phyloP scores from a whole-genome alignment of 2,113 vertebrate species.

The Dipodomys stephensi region DNA sequence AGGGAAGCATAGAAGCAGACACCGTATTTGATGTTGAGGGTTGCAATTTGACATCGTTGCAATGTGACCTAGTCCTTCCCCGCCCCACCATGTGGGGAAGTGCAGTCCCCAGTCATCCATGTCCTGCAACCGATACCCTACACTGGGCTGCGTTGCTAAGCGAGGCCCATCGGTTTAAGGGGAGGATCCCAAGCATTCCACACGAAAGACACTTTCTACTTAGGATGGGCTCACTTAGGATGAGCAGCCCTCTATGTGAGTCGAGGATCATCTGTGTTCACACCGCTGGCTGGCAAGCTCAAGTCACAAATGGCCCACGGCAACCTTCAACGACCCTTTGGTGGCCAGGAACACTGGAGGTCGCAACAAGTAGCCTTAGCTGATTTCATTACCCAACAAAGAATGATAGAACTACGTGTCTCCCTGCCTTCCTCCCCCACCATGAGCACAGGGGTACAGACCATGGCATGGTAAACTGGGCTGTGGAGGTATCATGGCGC shows the following conservation, averaged over 20 bases:
- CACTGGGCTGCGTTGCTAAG: too few relatives aligned
- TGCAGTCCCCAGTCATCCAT: not conserved
- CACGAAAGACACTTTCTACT: not conserved
- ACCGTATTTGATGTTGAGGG: not conserved
- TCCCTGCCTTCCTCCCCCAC: too few relatives aligned
- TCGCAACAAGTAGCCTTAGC: not conserved
- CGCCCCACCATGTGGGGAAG: not conserved
- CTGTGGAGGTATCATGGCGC: too few relatives aligned
- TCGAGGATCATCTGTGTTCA: not conserved
- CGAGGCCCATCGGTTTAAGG: too few relatives aligned
- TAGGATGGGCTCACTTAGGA: not conserved
- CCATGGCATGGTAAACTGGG: not conserved
- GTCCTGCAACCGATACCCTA: too few relatives aligned
- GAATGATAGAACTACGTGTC: not conserved
- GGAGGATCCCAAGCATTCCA: too few relatives aligned
- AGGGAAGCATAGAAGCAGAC: too few relatives aligned
- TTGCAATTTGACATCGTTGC: not conserved
- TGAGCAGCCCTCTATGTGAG: accelerated
- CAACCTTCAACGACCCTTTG: not conserved
- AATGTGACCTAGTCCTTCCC: too few relatives aligned
- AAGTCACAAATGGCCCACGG: too few relatives aligned
- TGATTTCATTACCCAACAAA: not conserved
- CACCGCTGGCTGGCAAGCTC: not conserved
- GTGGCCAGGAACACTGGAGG: not conserved
- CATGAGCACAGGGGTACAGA: too few relatives aligned